Base-by-base conservation (phyloP, 1,140 invertebrate genomes). In the Macrotrachela quadricornifera region DNA sequence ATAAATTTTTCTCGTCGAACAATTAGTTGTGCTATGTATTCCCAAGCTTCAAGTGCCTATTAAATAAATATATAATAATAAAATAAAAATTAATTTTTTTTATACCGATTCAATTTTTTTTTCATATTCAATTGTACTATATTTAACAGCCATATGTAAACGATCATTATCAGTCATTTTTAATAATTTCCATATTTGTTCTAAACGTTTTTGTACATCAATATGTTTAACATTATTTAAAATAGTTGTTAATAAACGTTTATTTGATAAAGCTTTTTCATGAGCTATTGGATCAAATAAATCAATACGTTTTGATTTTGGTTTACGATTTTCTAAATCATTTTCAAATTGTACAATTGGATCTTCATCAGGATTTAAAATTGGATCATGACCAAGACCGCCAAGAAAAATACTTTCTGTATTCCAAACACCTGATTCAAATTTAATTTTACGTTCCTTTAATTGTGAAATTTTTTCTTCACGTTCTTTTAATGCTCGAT, bases 81-180 rank as follows among this genome's bases (percentile, higher is more conserved):
- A 14, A 2, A 14, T 37, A 10, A n/a, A 17, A 11, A 43, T 30
- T 30, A 12, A 21, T 14, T 10, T 21, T 10, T 14, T 6, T 11
- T 18, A 43, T 47, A 60, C 59, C 38, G 55, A 50, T 45, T 60
- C 56, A 11, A 70, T 59, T 55, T 60, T 59, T n/a, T 46, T 44
- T 51, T 61, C 61, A 57, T 63, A 66, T 10, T 60, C 56, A 46
- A 65, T 62, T 55, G 61, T 61, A 57, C 65, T 66, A 61, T 70
- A 70, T 57, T 70, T 70, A 40, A 70, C 67, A 17, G 67, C 66
- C 68, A 70, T 70, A 51, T 70, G 66, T 11, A 70, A 54, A 50
- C 64, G 63, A 10, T 60, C 54, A 40, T 50, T 55, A 51, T 70
- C 67, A 11, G 68, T 63, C 62, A 70, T 66, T 53, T 64, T 60